Percentiles rank a stretch among this genome's conserved stretches.
Evolutionary conservation across 2,888 invertebrate species (phyloP).

Genomic region (Polylopha cassiicola): DNA sequence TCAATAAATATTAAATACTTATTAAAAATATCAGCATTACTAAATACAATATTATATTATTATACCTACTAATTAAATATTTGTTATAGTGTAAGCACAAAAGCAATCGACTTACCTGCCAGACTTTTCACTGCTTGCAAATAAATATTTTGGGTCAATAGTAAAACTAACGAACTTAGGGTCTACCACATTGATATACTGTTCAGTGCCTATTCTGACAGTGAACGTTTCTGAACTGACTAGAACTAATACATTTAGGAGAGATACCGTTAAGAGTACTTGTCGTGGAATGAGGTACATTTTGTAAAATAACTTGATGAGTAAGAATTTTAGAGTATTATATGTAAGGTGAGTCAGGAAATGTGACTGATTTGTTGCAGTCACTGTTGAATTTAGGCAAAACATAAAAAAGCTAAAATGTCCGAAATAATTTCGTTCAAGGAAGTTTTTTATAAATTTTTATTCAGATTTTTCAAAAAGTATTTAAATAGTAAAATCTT

Average conservation of each 20-base stretch:
- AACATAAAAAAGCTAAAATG: no score
- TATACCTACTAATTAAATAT: no score
- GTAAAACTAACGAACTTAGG: conserved; percentile 85
- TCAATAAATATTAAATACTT: neutral
- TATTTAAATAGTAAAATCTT: no score
- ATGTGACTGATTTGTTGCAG: no score
- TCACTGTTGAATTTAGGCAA: no score
- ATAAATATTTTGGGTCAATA: conserved; percentile 81
- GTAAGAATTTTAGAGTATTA: no score
- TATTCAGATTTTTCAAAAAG: no score
- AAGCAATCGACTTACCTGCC: conserved; percentile 42
- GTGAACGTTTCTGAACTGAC: conserved; percentile 61
- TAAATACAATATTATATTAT: neutral
- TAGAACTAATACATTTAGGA: conserved; percentile 23
- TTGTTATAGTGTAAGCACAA: conserved; percentile 1
- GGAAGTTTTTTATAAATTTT: no score
- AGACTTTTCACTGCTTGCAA: conserved; percentile 51
- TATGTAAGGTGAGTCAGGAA: no score
- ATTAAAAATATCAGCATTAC: neutral
- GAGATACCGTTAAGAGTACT: conserved; percentile 9
- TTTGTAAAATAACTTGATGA: conserved; percentile 20
- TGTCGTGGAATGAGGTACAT: conserved; percentile 10
- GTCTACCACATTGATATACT: conserved; percentile 79
- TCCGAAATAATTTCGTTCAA: no score
- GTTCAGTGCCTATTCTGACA: conserved; percentile 78